A percentile compares a stretch with the other conserved stretches of the same genome.
Conservation (phyloP, 2,888 invertebrate genomes). For the Drosophila maculinotata region DNA sequence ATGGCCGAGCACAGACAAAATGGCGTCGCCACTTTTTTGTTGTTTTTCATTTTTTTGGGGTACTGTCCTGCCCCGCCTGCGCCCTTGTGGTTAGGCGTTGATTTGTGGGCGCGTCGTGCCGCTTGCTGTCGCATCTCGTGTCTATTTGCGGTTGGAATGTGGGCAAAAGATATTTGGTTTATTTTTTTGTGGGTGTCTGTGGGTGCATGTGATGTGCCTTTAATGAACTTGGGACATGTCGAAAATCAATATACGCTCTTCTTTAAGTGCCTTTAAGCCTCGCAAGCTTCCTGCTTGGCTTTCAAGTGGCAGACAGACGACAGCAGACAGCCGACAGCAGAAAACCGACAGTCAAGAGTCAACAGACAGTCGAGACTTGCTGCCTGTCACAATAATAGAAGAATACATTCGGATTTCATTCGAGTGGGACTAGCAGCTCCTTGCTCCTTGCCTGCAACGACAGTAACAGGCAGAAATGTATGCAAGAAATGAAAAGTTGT, state of each 20-base stretch:
- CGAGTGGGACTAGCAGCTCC: slow-evolving; percentile 13
- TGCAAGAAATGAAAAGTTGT: slow-evolving; percentile 58
- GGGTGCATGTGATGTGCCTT: slow-evolving; percentile 68
- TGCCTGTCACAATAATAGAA: slow-evolving; percentile 69
- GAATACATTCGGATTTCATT: slow-evolving; percentile 49
- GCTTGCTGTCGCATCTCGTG: slow-evolving; percentile 55
- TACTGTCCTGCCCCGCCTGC: not conserved
- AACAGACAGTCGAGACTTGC: slow-evolving; percentile 15
- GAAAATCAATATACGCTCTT: slow-evolving; percentile 62
- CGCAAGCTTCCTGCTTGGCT: slow-evolving; percentile 31
- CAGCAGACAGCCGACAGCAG: slow-evolving; percentile 32
- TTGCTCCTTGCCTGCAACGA: slow-evolving; percentile 34
- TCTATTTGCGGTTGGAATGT: slow-evolving; percentile 71
- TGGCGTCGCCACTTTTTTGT: slow-evolving; percentile 52
- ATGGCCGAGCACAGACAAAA: slow-evolving; percentile 74
- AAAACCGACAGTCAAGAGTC: slow-evolving; percentile 27
- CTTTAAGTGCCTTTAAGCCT: slow-evolving; percentile 55
- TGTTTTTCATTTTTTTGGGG: slow-evolving; percentile 31
- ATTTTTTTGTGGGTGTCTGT: slow-evolving; percentile 24
- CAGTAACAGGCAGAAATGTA: slow-evolving; percentile 20
- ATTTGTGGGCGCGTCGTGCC: slow-evolving; percentile 68
- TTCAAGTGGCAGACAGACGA: slow-evolving; percentile 36
- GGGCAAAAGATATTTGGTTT: slow-evolving; percentile 44
- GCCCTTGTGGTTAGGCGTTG: slow-evolving; percentile 72
- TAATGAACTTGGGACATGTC: slow-evolving; percentile 69